Percentiles rank a stretch among this genome's conserved stretches.
Evolutionary conservation across 2,797 vertebrate species (phyloP).

Genomic region (Manis crassicaudata): DNA sequence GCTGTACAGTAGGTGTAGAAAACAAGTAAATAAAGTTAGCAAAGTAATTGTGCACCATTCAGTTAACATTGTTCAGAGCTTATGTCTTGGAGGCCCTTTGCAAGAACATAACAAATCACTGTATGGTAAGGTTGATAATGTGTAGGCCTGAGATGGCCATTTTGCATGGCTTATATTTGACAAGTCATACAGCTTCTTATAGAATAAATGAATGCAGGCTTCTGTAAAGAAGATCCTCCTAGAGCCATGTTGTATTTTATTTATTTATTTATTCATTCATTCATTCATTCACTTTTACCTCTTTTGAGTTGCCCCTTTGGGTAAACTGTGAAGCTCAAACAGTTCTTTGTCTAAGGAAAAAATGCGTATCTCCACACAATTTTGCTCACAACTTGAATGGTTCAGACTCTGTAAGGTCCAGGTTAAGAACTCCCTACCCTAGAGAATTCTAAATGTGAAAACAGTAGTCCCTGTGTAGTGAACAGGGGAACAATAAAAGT

Average conservation of each 20-base stretch:
- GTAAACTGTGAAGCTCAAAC: background rate
- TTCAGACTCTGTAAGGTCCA: background rate
- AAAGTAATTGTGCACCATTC: background rate
- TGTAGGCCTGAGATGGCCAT: background rate
- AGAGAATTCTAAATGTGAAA: constrained; percentile 23
- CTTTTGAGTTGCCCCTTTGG: background rate
- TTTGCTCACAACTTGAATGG: background rate
- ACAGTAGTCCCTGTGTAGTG: background rate
- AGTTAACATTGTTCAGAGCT: background rate
- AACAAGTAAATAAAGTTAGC: background rate
- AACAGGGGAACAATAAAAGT: background rate
- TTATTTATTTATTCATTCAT: no score
- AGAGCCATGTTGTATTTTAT: background rate
- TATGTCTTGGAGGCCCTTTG: background rate
- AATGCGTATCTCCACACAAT: background rate
- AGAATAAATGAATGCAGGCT: background rate
- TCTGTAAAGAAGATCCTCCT: background rate
- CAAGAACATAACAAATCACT: background rate
- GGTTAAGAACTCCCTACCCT: background rate
- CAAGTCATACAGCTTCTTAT: background rate
- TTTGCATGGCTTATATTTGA: background rate
- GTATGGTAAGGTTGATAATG: background rate
- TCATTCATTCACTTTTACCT: background rate
- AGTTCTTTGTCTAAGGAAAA: background rate
- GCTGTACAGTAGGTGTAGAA: background rate